These are phyloP conservation scores for Apamea epomidion DNA, from an alignment of 2,888 invertebrate genomes.

Conservation along the genomic window DNA sequence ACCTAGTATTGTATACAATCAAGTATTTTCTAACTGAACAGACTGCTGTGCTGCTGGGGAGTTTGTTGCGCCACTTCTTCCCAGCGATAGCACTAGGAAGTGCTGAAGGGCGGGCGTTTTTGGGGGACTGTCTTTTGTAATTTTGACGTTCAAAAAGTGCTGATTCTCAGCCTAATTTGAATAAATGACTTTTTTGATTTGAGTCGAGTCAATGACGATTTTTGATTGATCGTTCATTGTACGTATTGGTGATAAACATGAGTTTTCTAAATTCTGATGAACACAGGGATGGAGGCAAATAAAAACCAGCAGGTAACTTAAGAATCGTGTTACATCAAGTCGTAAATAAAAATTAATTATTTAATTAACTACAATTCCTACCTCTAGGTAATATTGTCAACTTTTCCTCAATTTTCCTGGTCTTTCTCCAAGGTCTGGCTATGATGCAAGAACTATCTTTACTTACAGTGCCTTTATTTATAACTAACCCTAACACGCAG, in stretches of 20 bases:
- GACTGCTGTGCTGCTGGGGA: too few species aligned
- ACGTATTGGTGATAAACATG: not conserved
- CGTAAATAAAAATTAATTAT: not conserved
- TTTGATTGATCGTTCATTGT: not conserved
- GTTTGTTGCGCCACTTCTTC: too few species aligned
- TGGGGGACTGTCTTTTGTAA: too few species aligned
- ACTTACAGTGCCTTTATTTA: not conserved
- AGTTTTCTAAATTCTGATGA: not conserved
- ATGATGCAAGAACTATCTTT: conserved; percentile 24
- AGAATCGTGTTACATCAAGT: not conserved
- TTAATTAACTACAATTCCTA: not conserved
- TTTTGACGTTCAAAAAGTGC: too few species aligned
- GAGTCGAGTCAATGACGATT: too few species aligned
- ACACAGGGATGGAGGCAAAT: not conserved
- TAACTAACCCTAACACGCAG: not conserved
- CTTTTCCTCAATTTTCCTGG: conserved; percentile 3
- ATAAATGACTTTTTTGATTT: too few species aligned
- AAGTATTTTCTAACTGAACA: too few species aligned
- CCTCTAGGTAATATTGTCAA: not conserved
- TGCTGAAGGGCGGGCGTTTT: too few species aligned
- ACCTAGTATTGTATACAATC: too few species aligned
- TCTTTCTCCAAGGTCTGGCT: not conserved
- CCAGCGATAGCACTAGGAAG: too few species aligned
- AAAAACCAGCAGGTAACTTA: not conserved
- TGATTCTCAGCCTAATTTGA: too few species aligned